Conservation (phyloP, 2,797 vertebrate species). For the Lacerta agilis region DNA sequence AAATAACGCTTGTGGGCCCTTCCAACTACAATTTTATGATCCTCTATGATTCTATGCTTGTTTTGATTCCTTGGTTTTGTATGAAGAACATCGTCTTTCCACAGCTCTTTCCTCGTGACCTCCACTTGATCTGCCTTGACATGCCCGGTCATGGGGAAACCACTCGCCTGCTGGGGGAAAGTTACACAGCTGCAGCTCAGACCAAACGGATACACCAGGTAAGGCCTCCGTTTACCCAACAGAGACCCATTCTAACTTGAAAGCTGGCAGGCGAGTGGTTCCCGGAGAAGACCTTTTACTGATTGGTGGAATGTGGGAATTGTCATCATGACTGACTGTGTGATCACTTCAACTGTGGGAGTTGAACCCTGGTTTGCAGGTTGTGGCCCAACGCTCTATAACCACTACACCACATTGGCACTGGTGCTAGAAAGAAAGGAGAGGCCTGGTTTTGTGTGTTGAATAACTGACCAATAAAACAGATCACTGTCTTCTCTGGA, state of each 20-base stretch:
- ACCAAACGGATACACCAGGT: constrained; percentile 23
- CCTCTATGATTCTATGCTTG: too few relatives aligned
- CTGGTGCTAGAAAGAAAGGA: too few relatives aligned
- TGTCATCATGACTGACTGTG: background rate
- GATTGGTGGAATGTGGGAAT: background rate
- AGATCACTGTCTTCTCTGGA: too few relatives aligned
- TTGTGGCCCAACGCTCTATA: background rate
- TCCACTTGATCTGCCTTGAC: constrained; percentile 28
- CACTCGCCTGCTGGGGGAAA: constrained; percentile 25
- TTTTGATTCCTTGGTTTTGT: background rate
- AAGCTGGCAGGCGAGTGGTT: background rate
- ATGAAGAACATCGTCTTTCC: background rate
- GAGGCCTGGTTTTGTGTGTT: too few relatives aligned
- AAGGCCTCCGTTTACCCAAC: background rate
- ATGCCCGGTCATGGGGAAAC: constrained; percentile 32
- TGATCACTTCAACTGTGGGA: too few relatives aligned
- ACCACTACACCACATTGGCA: background rate
- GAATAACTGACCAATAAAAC: too few relatives aligned
- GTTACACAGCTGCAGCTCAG: constrained; percentile 8
- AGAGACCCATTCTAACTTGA: background rate
- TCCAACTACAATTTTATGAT: too few relatives aligned
- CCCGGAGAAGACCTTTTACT: background rate
- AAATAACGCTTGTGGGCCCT: too few relatives aligned
- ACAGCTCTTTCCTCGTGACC: constrained; percentile 1
- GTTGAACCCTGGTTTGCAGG: too few relatives aligned